These are phyloP conservation scores for Apamea crenata DNA, from an alignment of 2,888 invertebrate genomes.

Conservation along the genomic window DNA sequence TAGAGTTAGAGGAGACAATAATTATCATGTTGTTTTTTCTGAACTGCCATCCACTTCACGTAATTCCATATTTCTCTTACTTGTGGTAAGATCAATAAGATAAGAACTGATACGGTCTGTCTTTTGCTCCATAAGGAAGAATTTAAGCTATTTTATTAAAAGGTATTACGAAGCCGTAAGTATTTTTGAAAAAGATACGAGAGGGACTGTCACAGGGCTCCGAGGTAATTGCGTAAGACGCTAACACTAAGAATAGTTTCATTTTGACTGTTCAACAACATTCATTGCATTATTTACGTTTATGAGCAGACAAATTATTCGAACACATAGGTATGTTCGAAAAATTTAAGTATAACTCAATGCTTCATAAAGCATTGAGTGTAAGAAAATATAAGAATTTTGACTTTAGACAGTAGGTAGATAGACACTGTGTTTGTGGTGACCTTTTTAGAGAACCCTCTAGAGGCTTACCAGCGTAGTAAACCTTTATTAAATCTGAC, in stretches of 20 bases:
- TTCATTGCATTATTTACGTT: background rate
- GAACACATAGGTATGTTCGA: no score
- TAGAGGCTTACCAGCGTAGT: slow-evolving; percentile 11
- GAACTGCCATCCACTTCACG: background rate
- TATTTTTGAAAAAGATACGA: background rate
- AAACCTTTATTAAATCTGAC: slow-evolving; percentile 43
- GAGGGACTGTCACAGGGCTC: background rate
- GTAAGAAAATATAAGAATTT: background rate
- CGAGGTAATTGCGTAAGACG: background rate
- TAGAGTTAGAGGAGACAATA: background rate
- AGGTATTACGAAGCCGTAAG: background rate
- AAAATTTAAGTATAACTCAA: no score
- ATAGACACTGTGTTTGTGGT: background rate
- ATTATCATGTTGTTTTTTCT: background rate
- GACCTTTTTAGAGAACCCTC: slow-evolving; percentile 15
- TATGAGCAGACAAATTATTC: background rate
- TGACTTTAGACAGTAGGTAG: background rate
- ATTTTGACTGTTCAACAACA: background rate
- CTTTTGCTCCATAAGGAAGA: background rate
- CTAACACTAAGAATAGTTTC: background rate
- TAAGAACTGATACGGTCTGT: no score
- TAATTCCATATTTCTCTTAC: no score
- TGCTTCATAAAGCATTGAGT: no score
- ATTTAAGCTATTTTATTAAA: background rate
- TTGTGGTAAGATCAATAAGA: no score